These are phyloP conservation scores for Psittacula echo DNA, from an alignment of 2,797 vertebrate species.

Conservation along the genomic window DNA sequence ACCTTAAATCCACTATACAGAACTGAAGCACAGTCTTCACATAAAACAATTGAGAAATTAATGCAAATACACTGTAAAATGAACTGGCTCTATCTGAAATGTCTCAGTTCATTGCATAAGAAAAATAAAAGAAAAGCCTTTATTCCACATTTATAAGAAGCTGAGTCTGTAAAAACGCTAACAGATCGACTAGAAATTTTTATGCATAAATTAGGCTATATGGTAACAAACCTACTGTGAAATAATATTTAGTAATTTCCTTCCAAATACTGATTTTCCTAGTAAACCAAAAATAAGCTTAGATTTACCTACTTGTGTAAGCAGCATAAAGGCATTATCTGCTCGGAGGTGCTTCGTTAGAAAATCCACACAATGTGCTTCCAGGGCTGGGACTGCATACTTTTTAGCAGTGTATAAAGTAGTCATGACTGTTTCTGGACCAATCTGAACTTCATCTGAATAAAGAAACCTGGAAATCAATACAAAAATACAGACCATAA, in stretches of 20 bases:
- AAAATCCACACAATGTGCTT: constrained; percentile 84
- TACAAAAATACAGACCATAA: constrained; percentile 29
- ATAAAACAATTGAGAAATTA: not conserved
- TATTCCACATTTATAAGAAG: not conserved
- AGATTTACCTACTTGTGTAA: constrained; percentile 79
- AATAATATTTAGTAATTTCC: not conserved
- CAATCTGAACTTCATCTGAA: constrained; percentile 85
- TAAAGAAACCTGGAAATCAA: constrained; percentile 81
- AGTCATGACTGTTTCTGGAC: constrained; percentile 85
- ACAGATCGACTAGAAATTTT: not conserved
- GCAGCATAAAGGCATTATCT: constrained; percentile 85
- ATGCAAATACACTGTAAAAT: not conserved
- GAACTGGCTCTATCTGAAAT: not conserved
- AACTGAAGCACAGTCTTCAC: not conserved
- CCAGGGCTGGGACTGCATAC: constrained; percentile 83
- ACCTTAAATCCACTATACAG: not conserved
- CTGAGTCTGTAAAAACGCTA: not conserved
- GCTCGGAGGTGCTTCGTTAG: constrained; percentile 84
- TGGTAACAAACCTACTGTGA: not conserved
- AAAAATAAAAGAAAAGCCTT: not conserved
- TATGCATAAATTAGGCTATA: not conserved
- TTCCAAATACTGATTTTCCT: not conserved
- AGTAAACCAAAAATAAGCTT: not conserved
- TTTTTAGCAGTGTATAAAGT: constrained; percentile 86
- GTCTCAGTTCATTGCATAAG: not conserved